Conservation (phyloP, 2,113 vertebrate species). For the Amazona vittata region DNA sequence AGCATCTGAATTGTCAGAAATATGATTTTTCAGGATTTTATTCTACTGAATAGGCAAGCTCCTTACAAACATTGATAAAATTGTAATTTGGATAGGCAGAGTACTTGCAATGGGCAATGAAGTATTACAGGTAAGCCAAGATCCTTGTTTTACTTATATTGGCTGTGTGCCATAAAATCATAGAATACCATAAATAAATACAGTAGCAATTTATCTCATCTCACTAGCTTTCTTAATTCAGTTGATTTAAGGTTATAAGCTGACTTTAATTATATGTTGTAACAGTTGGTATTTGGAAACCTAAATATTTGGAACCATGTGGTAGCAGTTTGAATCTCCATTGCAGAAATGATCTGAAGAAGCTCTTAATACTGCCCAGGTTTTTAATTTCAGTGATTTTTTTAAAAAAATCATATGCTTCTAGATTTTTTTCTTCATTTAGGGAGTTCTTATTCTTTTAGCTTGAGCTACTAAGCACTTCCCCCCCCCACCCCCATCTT, state of each 20-base stretch:
- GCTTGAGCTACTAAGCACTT: neutral
- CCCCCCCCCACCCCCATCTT: neutral
- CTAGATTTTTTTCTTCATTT: neutral
- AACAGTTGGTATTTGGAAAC: conserved; percentile 52
- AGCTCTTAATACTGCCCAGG: neutral
- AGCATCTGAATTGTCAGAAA: neutral
- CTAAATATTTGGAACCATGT: conserved; percentile 55
- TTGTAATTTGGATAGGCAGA: neutral
- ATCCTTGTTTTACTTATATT: conserved; percentile 18
- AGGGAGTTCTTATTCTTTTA: neutral
- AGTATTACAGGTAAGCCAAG: conserved; percentile 8
- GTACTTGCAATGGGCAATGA: neutral
- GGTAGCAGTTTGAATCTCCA: conserved; percentile 18
- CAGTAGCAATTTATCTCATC: conserved; percentile 26
- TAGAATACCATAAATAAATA: neutral
- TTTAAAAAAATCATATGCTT: neutral
- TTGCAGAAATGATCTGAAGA: neutral
- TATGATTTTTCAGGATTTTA: neutral
- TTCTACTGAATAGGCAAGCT: neutral
- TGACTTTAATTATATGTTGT: conserved; percentile 37
- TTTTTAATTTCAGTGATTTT: neutral
- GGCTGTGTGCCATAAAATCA: neutral
- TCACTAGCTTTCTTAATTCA: neutral
- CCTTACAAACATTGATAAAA: neutral
- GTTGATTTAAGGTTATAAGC: conserved; percentile 31